Evolutionary conservation across 64 coral and sea anemone species (phyloP), one percentile per base, ranked within the genome.

Genomic region (Anthopleura sola): DNA sequence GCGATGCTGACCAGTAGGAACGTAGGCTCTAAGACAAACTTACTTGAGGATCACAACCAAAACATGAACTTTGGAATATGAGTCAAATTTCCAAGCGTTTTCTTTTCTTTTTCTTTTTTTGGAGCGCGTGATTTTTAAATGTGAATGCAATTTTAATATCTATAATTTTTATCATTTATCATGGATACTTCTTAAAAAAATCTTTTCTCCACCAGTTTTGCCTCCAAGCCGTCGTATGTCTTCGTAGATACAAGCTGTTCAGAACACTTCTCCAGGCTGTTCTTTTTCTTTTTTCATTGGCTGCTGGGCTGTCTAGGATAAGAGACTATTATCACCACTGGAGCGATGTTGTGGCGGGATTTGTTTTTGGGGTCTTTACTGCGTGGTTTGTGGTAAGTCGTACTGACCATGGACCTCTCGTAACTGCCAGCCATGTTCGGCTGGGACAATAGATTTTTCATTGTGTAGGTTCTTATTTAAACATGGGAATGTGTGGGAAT

Each of bases 341-440:
- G 88, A 19, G n/a, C 16, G 89, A 91, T 81, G 76, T 91, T 34
- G 39, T 78, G 11, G 84, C 76, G 14, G 89, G 89, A 36, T 78
- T 86, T 15, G 0, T 86, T 18, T 39, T 91, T 14, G 89, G 89
- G 1, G 55, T n/a, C 13, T 38, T 80, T 48, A 47, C 85, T 21
- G 89, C 89, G 14, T 7, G 84, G 16, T 86, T 51, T 13, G 49
- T 86, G 39, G 89, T 91, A 8, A 44, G 40, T 44, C 40, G 2
- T 44, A 44, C 9, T 44, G 40, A 1, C 40, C 9, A n/a, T n/a
- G n/a, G 4, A 44, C 40, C 40, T 6, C 40, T 6, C 4, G 40
- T 8, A 3, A 44, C 4, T 44, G 40, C 40, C 40, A 44, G 40
- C 40, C 40, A 44, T 44, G 9, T 44, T 44, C 40, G 1, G n/a